These are phyloP conservation scores for Pelobates cultripes DNA, from an alignment of 2,797 vertebrate genomes.

Conservation along the genomic window DNA sequence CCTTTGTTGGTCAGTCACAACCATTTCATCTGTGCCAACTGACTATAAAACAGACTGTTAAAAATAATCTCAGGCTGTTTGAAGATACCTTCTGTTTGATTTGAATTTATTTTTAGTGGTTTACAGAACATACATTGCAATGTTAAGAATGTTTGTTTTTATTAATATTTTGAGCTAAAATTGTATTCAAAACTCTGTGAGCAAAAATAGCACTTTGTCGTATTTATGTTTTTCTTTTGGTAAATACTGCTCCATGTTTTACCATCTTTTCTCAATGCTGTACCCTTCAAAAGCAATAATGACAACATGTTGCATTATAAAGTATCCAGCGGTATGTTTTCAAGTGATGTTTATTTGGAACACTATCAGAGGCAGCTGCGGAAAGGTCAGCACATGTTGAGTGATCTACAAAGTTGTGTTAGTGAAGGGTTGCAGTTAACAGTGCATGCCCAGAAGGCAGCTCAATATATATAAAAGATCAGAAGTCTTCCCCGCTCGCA, in stretches of 20 bases:
- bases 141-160: too few species aligned
- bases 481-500: conserved; percentile 23
- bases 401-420: conserved; percentile 38
- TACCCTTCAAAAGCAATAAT: neutral
- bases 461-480: conserved; percentile 38
- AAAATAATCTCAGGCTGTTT: too few species aligned
- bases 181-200: neutral
- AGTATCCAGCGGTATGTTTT: neutral
- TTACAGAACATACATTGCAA: too few species aligned
- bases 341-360: conserved; percentile 18
- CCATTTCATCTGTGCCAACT: too few species aligned
- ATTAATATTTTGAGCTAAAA: too few species aligned
- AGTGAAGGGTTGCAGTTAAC: conserved; percentile 36
- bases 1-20: too few species aligned
- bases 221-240: neutral
- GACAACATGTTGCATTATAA: neutral
- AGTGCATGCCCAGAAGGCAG: conserved; percentile 33
- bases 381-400: conserved; percentile 34
- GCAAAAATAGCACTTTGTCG: neutral
- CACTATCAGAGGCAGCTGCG: conserved; percentile 12
- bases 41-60: too few species aligned
- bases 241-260: neutral
- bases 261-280: neutral
- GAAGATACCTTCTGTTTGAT: too few species aligned
- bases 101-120: too few species aligned